phyloP scores from a whole-genome alignment of 1,140 invertebrate species.

The Trinorchestia longiramus region DNA sequence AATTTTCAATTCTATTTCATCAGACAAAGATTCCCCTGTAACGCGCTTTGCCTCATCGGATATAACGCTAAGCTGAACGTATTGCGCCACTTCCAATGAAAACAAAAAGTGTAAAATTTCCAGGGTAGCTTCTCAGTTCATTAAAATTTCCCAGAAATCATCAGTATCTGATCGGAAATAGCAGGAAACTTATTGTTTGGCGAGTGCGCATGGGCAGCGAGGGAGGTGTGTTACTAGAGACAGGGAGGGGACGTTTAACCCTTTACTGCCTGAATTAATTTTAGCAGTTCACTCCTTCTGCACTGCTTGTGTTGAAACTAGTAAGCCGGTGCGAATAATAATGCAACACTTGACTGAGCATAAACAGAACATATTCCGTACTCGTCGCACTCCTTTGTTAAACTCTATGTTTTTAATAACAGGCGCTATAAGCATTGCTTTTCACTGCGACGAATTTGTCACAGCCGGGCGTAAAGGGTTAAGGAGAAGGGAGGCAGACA shows the following conservation, averaged over 20 bases:
- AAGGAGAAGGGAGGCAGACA: too few relatives aligned
- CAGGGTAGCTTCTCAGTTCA: background rate
- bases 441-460: too few relatives aligned
- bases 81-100: background rate
- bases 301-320: too few relatives aligned
- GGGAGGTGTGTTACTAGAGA: background rate
- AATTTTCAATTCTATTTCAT: background rate
- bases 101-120: background rate
- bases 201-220: background rate
- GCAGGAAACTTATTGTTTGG: background rate
- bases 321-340: too few relatives aligned
- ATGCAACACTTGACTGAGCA: too few relatives aligned
- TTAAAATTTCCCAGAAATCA: background rate
- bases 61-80: background rate
- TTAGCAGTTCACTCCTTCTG: too few relatives aligned
- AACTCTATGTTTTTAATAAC: too few relatives aligned
- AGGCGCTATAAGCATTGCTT: too few relatives aligned
- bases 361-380: too few relatives aligned
- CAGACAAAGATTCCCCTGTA: background rate
- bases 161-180: background rate
- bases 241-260: background rate
- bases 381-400: too few relatives aligned
- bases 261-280: too few relatives aligned
- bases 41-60: background rate
- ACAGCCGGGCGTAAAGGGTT: too few relatives aligned